Evolutionary conservation across 2,113 vertebrate species (phyloP), one percentile per base, ranked within the genome.

Genomic region (Mola mola): DNA sequence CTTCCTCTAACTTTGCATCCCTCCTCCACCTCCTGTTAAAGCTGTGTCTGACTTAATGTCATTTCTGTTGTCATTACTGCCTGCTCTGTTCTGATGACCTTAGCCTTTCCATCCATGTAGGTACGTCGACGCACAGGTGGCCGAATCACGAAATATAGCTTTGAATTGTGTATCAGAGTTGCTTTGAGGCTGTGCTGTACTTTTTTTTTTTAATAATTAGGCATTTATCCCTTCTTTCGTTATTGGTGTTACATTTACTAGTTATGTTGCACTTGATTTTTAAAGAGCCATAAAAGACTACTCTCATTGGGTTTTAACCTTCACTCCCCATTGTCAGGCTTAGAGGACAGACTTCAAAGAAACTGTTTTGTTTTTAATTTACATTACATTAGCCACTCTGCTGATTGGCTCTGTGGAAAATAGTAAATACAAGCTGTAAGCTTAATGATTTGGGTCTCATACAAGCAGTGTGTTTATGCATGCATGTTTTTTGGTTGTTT

Each of bases 311-410:
- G 64, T 42, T 83, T 81, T 75, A 78, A 80, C 79, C 65, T 75
- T 72, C 63, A 31, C 37, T 51, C 64, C 37, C 69, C 31, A 60
- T 51, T 71, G 66, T 73, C 65, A 65, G 34, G 47, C 57, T 66
- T 15, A 56, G 34, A 75, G 71, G 41, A 48, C 58, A 46, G 47
- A 79, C 76, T 81, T 84, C 74, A 88, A 82, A 66, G 55, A 60
- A 69, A 52, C 37, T 17, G 53, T 79, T 72, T 83, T 66, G 60
- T 64, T 87, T 83, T 77, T 71, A 46, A 75, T 80, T 85, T 73
- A 44, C 68, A 66, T 75, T 57, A 43, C 40, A 68, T 63, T 62
- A 78, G 55, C 56, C 58, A 31, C 56, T 48, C 36, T 58, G 40
- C 36, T 81, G 61, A 85, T 78, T 78, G 60, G 46, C 33, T 66